Conservation (phyloP, 2,797 vertebrate genomes). For the Clarias fuscus region DNA sequence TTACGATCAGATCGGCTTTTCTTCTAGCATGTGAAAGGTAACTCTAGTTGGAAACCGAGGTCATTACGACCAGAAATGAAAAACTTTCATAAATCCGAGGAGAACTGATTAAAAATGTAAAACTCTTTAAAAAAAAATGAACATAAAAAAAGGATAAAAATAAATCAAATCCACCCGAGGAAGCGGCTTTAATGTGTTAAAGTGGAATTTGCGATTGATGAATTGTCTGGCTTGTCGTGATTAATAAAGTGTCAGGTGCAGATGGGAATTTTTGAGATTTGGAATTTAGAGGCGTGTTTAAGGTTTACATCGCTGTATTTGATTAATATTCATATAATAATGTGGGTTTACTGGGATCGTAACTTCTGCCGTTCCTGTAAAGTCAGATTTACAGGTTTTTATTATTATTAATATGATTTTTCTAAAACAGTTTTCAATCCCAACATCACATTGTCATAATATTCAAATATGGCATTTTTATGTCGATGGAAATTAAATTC, state of each 20-base stretch:
- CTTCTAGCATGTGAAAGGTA: not conserved
- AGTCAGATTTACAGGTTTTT: not conserved
- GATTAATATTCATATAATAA: slow-evolving; percentile 1
- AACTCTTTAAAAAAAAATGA: no score
- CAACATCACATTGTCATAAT: slow-evolving; percentile 8
- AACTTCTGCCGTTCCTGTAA: slow-evolving; percentile 9
- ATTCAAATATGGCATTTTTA: not conserved
- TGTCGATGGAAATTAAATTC: slow-evolving; percentile 1
- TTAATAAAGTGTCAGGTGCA: not conserved
- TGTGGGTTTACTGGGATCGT: not conserved
- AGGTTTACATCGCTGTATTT: not conserved
- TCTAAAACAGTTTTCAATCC: not conserved
- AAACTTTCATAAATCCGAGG: not conserved
- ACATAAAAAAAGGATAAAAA: no score
- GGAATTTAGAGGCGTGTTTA: not conserved
- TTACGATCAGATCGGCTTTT: not conserved
- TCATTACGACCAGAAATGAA: not conserved
- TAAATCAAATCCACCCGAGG: slow-evolving; percentile 33
- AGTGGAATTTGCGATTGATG: slow-evolving; percentile 40
- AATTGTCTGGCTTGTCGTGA: slow-evolving; percentile 39
- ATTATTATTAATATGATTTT: not conserved
- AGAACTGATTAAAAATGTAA: not conserved
- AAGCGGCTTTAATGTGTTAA: slow-evolving; percentile 48
- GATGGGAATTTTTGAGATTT: not conserved
- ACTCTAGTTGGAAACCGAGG: not conserved